phyloP scores from a whole-genome alignment of 1,140 invertebrate species.

The Propsilocerus akamusi region DNA sequence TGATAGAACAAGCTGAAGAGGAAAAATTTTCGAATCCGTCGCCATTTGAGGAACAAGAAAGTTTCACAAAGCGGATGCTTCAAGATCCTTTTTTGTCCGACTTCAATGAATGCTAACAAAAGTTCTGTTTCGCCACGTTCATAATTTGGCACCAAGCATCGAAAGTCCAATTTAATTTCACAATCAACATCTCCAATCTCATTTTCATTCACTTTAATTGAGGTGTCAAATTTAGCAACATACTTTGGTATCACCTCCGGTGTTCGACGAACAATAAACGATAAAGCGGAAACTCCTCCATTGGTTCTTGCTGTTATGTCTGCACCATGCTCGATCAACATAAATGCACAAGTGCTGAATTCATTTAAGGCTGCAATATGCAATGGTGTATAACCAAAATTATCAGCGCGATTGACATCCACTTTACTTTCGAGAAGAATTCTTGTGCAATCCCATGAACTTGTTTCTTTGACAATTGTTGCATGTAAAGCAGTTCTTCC shows the following conservation, averaged over 20 bases:
- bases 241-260: conserved; percentile 58
- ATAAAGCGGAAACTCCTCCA: conserved; percentile 56
- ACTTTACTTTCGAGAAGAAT: conserved; percentile 45
- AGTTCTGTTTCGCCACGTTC: conserved; percentile 48
- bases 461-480: conserved; percentile 53
- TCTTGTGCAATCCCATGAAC: conserved; percentile 48
- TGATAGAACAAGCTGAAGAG: conserved; percentile 61
- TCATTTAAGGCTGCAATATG: conserved; percentile 73
- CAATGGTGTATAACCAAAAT: conserved; percentile 60
- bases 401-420: conserved; percentile 54
- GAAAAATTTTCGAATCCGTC: conserved; percentile 65
- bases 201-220: conserved; percentile 58
- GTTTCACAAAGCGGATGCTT: conserved; percentile 67
- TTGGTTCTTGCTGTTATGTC: conserved; percentile 65
- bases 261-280: conserved; percentile 59
- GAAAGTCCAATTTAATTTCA: conserved; percentile 58
- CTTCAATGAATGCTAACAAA: conserved; percentile 53
- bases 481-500: conserved; percentile 60
- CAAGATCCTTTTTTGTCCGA: conserved; percentile 50
- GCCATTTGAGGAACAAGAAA: conserved; percentile 65
- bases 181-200: conserved; percentile 68
- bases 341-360: conserved; percentile 51
- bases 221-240: conserved; percentile 49
- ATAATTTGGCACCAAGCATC: conserved; percentile 39
- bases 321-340: conserved; percentile 57